Evolutionary conservation across 2,888 invertebrate genomes (phyloP).

Genomic region (Harpalus rubripes): DNA sequence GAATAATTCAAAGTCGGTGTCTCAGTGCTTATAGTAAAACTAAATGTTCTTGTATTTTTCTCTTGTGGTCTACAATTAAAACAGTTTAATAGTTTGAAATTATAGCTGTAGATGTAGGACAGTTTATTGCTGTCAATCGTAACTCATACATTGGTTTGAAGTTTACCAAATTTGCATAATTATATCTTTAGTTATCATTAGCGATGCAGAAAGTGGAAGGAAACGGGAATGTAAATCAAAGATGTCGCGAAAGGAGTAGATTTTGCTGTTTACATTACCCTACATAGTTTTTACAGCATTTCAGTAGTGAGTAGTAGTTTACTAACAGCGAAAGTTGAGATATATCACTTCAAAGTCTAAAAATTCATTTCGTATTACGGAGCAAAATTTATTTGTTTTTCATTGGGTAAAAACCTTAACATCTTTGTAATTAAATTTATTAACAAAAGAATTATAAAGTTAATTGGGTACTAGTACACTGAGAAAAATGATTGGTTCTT

Average conservation of each 20-base stretch:
- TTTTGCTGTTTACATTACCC: conserved; percentile 5
- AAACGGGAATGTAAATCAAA: conserved; percentile 30
- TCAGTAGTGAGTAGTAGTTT: background rate
- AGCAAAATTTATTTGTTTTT: too few relatives aligned
- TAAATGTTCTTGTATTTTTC: conserved; percentile 41
- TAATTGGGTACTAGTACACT: too few relatives aligned
- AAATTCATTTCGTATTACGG: background rate
- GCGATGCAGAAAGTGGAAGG: conserved; percentile 36
- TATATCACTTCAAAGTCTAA: too few relatives aligned
- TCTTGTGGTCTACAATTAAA: conserved; percentile 60
- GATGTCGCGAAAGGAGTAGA: conserved; percentile 10
- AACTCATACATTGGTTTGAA: conserved; percentile 47
- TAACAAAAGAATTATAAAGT: too few relatives aligned
- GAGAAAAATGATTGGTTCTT: too few relatives aligned
- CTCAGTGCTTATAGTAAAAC: conserved; percentile 27
- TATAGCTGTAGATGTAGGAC: conserved; percentile 60
- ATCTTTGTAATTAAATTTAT: too few relatives aligned
- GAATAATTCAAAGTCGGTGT: conserved; percentile 32
- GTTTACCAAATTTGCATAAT: conserved; percentile 53
- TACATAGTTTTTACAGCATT: background rate
- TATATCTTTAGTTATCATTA: conserved; percentile 54
- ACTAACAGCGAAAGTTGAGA: background rate
- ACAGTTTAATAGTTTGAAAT: conserved; percentile 62
- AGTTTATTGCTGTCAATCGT: conserved; percentile 51
- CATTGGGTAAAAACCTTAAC: too few relatives aligned